Conservation (phyloP, 2,113 vertebrate species). For the Rhea americana region DNA sequence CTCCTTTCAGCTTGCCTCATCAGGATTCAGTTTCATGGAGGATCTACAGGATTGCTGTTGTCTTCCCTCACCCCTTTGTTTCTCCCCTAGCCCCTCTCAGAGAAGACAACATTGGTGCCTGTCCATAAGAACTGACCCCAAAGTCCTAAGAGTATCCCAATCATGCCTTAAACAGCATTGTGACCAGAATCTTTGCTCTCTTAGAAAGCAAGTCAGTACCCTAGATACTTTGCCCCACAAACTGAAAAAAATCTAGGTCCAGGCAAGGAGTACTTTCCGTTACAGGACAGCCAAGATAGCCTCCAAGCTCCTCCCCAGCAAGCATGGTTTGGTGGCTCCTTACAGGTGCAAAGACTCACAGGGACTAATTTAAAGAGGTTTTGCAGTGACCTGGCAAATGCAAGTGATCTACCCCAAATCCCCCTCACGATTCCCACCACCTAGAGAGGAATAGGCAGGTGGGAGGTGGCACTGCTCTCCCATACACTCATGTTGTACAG, state of each 20-base stretch:
- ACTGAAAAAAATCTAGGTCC: background rate
- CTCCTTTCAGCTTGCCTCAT: background rate
- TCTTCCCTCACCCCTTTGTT: background rate
- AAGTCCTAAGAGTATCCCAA: background rate
- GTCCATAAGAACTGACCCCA: background rate
- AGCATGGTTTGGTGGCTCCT: background rate
- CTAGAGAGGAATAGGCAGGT: background rate
- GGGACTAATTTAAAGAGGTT: background rate
- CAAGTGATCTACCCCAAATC: rapidly evolving
- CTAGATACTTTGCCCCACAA: background rate
- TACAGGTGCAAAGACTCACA: background rate
- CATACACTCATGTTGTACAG: background rate
- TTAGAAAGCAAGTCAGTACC: background rate
- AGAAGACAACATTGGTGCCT: background rate
- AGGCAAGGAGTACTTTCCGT: background rate
- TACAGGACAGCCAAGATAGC: background rate
- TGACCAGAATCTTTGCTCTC: background rate
- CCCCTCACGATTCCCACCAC: background rate
- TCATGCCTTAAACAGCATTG: background rate
- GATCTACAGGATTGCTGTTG: background rate
- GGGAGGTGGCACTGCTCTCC: background rate
- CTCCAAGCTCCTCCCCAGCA: background rate
- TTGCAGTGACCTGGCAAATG: background rate
- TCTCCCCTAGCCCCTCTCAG: background rate
- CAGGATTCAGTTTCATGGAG: background rate